Evolutionary conservation across 2,888 invertebrate species (phyloP).

Genomic region (Eupeodes latifasciatus): DNA sequence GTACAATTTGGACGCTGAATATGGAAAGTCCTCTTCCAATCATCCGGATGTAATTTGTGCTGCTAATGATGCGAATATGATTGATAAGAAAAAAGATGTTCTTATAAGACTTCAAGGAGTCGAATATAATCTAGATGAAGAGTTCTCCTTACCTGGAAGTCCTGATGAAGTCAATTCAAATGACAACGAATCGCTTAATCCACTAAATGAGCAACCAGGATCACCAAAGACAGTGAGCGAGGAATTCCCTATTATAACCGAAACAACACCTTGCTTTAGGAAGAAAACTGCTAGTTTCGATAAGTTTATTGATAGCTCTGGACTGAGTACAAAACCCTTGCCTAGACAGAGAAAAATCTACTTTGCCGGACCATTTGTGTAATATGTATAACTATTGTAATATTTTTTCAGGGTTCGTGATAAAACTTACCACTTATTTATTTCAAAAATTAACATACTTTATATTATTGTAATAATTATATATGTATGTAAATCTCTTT

Average conservation of each 20-base stretch:
- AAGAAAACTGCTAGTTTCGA: conserved; percentile 80
- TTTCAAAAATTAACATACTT: neutral
- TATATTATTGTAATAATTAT: neutral
- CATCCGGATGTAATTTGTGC: conserved; percentile 78
- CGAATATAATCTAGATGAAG: conserved; percentile 83
- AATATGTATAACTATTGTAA: conserved; percentile 61
- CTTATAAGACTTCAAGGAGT: conserved; percentile 81
- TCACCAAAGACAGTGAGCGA: conserved; percentile 69
- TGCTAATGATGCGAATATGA: conserved; percentile 76
- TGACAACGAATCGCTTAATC: conserved; percentile 65
- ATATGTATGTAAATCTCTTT: neutral
- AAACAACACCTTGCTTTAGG: conserved; percentile 70
- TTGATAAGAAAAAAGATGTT: conserved; percentile 75
- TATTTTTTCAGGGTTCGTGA: neutral
- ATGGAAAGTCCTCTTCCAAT: conserved; percentile 79
- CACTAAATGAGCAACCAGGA: conserved; percentile 34
- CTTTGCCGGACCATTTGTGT: conserved; percentile 83
- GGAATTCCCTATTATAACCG: conserved; percentile 63
- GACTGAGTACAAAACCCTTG: conserved; percentile 82
- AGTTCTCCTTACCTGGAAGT: conserved; percentile 79
- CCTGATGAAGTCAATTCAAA: conserved; percentile 78
- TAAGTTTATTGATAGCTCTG: conserved; percentile 82
- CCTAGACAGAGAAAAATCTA: conserved; percentile 83
- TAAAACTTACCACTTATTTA: conserved; percentile 23
- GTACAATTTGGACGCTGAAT: conserved; percentile 84